phyloP scores from a whole-genome alignment of 1,140 invertebrate species.

The Dryas iulia region DNA sequence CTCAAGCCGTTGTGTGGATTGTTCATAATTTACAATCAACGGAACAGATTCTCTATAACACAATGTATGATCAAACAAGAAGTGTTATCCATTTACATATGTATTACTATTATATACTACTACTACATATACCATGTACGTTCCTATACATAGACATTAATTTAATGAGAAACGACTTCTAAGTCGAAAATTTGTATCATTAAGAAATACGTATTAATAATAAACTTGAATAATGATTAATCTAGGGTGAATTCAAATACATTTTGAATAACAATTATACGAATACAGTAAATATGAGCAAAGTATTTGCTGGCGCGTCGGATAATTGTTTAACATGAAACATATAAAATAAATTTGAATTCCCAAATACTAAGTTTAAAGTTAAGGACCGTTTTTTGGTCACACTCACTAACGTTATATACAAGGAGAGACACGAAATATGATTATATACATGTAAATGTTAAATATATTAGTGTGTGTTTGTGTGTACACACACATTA shows the following conservation, averaged over 20 bases:
- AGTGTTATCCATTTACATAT: neutral
- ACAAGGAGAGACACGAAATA: neutral
- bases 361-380: neutral
- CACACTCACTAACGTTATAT: neutral
- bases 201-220: neutral
- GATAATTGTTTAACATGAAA: neutral
- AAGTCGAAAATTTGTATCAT: neutral
- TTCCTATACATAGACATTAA: neutral
- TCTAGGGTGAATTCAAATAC: neutral
- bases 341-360: neutral
- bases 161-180: neutral
- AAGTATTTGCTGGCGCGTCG: neutral
- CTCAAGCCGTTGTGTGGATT: slow-evolving; percentile 35
- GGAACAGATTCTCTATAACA: too few relatives aligned
- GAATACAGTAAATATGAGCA: neutral
- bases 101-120: neutral
- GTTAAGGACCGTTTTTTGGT: neutral
- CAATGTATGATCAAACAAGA: neutral
- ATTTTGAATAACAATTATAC: neutral
- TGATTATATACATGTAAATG: neutral
- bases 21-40: slow-evolving; percentile 14
- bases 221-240: neutral
- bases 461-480: too few relatives aligned
- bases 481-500: too few relatives aligned
- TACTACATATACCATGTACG: neutral